Base-by-base conservation (phyloP, 2,797 vertebrate genomes). In the Euthynnus affinis region DNA sequence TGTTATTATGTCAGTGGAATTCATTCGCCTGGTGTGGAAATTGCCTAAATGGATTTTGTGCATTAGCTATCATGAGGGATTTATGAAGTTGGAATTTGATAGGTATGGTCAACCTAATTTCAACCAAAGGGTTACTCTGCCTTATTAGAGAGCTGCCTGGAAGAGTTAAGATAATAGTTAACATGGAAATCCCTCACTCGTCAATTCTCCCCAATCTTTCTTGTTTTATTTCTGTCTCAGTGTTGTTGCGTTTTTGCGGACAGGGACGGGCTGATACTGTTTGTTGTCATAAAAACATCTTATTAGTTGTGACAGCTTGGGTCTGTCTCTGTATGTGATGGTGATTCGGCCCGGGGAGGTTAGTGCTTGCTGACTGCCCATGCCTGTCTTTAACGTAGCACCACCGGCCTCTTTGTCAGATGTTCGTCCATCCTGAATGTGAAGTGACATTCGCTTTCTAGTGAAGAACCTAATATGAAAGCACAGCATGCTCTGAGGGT, bases 401-500 rank as follows among this genome's bases (percentile, higher is more conserved):
- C 83, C 64, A 64, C 70, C 6, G 17, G 76, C 71, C 71, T 81
- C 80, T 87, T 79, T 87, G 76, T 83, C 75, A 65, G 80, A 87
- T 80, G 81, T 73, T 48, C 6, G 23, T 86, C 84, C 63, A 73
- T 80, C 64, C 40, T 72, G 87, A 90, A 94, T 92, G 80, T 44
- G 84, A 89, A 87, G 79, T 91, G 91, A 93, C 92, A 92, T 71
- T 81, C 69, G 71, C 84, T 89, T 89, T 94, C 72, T 87, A 67
- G 82, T 65, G 44, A 73, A 77, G 84, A 89, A 76, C 42, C 74
- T 87, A 76, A 80, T 80, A 75, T 55, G 13, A 83, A 81, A 77
- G 63, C 73, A 18, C 32, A 57, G 80, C 61, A 48, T 60, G 44
- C 74, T 82, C 51, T 72, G 55, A 9, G 72, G 62, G 23, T 20